Conservation (phyloP, 2,797 vertebrate genomes). For the Pangasius sanitwongsei region DNA sequence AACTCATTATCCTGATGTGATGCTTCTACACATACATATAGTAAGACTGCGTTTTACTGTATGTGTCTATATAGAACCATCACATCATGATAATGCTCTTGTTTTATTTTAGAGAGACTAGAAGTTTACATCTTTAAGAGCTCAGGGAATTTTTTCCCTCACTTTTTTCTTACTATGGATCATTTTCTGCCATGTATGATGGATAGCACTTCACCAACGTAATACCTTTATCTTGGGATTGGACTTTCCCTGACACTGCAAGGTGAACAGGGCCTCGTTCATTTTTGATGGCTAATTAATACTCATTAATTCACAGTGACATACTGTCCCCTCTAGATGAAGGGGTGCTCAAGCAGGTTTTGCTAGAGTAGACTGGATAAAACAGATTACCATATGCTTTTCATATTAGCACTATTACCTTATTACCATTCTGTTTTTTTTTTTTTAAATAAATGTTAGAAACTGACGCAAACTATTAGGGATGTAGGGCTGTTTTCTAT, state of each 20-base stretch:
- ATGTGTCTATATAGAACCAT: not conserved
- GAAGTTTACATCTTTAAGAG: not conserved
- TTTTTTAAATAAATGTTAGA: not conserved
- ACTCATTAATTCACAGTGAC: slow-evolving; percentile 41
- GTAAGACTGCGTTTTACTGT: too few species aligned
- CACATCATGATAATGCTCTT: not conserved
- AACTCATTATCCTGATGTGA: not conserved
- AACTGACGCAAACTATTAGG: not conserved
- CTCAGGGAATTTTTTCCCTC: not conserved
- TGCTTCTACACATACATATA: not conserved
- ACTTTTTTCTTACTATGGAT: not conserved
- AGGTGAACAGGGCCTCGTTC: slow-evolving; percentile 36
- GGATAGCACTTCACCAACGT: not conserved
- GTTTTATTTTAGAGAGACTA: not conserved
- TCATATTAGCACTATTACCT: not conserved
- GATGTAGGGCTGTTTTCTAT: not conserved
- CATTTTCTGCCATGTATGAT: slow-evolving; percentile 28
- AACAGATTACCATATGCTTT: slow-evolving; percentile 34
- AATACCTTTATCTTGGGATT: slow-evolving; percentile 31
- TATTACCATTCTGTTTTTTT: not conserved
- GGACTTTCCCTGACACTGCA: slow-evolving; percentile 34
- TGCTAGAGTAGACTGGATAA: slow-evolving; percentile 25
- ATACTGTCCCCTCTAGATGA: slow-evolving; percentile 32
- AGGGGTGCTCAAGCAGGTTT: slow-evolving; percentile 32
- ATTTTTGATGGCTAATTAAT: slow-evolving; percentile 46